Percentiles rank a stretch among this genome's conserved stretches.
phyloP scores from a whole-genome alignment of 2,888 invertebrate genomes.

The Patella ulyssiponensis region DNA sequence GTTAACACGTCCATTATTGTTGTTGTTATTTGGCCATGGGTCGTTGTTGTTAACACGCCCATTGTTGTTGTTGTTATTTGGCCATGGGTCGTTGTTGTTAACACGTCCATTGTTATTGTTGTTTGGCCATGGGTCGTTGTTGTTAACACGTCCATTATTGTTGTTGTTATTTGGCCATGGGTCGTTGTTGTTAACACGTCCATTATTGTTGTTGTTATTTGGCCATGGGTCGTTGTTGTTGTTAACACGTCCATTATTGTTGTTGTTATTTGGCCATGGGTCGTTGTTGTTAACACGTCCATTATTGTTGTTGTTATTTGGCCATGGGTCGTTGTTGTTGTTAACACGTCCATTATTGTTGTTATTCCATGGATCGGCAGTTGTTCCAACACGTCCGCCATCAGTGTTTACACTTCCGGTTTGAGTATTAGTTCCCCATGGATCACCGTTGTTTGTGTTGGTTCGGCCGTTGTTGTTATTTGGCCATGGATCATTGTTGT shows the following conservation, averaged over 20 bases:
- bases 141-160: background rate
- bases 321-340: background rate
- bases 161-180: background rate
- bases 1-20: background rate
- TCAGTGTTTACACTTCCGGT: background rate
- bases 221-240: background rate
- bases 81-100: slow-evolving; percentile 6
- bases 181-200: background rate
- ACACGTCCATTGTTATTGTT: background rate
- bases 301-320: background rate
- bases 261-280: background rate
- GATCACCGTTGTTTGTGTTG: background rate
- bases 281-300: background rate
- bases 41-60: background rate
- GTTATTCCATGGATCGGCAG: background rate
- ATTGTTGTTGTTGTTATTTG: slow-evolving; percentile 1
- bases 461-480: background rate
- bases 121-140: background rate
- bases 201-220: background rate
- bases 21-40: background rate
- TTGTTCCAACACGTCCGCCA: background rate
- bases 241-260: background rate
- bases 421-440: background rate
- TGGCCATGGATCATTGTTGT: background rate
- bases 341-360: background rate